Base-by-base conservation (phyloP, 2,797 vertebrate species). In the Coccyzus lansbergi region DNA sequence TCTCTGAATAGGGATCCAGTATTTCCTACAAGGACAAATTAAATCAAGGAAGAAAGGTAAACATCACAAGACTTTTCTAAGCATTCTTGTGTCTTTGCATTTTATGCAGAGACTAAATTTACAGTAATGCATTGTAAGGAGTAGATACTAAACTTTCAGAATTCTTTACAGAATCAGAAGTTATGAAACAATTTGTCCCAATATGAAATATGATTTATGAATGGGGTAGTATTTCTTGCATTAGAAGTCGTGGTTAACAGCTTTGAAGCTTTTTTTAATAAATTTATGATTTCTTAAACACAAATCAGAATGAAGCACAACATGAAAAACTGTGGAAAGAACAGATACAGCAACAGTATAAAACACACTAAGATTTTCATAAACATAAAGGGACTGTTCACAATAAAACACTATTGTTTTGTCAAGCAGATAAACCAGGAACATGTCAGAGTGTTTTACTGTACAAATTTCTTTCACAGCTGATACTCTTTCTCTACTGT, bases 331-430 rank as follows among this genome's bases (percentile, higher is more conserved):
- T 42, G 12, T 81, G 65, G 62, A 90, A 95, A 93, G 40, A 44
- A 76, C 53, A 36, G 38, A 90, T 87, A 92, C 31, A 93, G 68
- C 29, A 78, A 76, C 80, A 82, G 7, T 21, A 82, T 81, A 89
- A 93, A 83, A 11, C 8, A 34, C 3, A 64, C 17, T 51, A 85
- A 92, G 81, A 83, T 74, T 96, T 95, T 94, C 59, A 91, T 89
- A 81, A 95, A 83, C 42, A 81, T 82, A 91, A 97, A 95, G 52
- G 59, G 67, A 90, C 44, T 42, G 96, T 95, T 91, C 94, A 42
- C 90, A 94, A 86, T 81, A 63, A 34, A 94, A 55, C 60, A 48
- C 22, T 78, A 33, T 81, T 90, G 40, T 87, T 84, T 95, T 93
- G 42, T 80, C 56, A 82, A 90, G 7, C 40, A 84, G 83, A 91